These are phyloP conservation scores for Apotomis turbidana DNA, from an alignment of 2,888 invertebrate genomes.

Conservation along the genomic window DNA sequence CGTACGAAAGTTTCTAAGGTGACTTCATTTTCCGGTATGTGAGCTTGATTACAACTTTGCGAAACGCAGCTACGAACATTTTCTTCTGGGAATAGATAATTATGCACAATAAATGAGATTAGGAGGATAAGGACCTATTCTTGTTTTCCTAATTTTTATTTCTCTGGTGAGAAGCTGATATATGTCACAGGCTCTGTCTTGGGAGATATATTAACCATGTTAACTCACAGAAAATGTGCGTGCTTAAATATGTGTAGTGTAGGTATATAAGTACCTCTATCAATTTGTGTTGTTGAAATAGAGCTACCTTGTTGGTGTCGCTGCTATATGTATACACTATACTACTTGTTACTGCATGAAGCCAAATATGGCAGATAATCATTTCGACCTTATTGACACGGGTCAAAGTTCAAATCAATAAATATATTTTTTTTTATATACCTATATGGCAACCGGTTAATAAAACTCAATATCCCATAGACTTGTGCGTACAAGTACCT, in stretches of 20 bases:
- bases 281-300: too few relatives aligned
- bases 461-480: too few relatives aligned
- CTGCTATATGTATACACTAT: too few relatives aligned
- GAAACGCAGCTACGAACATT: neutral
- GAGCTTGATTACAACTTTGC: neutral
- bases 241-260: too few relatives aligned
- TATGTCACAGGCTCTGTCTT: neutral
- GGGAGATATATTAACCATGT: neutral
- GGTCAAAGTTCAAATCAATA: too few relatives aligned
- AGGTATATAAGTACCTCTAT: neutral
- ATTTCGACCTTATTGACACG: too few relatives aligned
- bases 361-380: too few relatives aligned
- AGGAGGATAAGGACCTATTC: neutral
- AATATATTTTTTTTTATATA: too few relatives aligned
- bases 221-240: neutral
- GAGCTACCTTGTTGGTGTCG: too few relatives aligned
- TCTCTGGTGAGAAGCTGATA: neutral
- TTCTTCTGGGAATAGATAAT: constrained; percentile 3
- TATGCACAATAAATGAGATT: neutral
- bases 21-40: constrained; percentile 5
- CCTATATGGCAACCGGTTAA: too few relatives aligned
- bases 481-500: too few relatives aligned
- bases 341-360: too few relatives aligned
- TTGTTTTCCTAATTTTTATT: neutral
- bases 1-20: constrained; percentile 4